Evolutionary conservation across 2,113 vertebrate genomes (phyloP).

Genomic region (Echinops telfairi): DNA sequence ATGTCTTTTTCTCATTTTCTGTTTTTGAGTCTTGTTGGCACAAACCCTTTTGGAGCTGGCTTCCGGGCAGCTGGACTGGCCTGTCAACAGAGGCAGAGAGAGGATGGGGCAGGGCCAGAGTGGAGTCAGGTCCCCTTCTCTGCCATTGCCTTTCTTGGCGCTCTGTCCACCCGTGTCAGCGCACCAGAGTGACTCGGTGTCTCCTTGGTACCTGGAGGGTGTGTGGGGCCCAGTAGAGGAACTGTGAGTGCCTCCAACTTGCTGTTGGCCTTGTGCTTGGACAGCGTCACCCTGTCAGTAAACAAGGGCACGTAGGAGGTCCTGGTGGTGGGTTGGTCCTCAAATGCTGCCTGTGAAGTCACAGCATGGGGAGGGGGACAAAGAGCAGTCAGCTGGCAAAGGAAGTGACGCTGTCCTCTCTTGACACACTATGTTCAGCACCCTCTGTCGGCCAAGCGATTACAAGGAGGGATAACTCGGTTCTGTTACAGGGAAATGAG

Average conservation of each 20-base stretch:
- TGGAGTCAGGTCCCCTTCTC: not conserved
- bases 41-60: not conserved
- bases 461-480: not conserved
- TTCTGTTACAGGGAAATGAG: not conserved
- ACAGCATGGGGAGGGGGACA: not conserved
- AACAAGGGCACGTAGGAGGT: slow-evolving; percentile 65
- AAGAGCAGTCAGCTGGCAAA: not conserved
- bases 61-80: slow-evolving; percentile 19
- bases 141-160: not conserved
- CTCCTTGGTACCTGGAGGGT: slow-evolving; percentile 64
- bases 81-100: slow-evolving; percentile 25
- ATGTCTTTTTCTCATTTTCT: not conserved
- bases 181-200: not conserved
- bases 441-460: not conserved
- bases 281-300: slow-evolving; percentile 65
- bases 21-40: slow-evolving; percentile 11
- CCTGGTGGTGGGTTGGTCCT: slow-evolving; percentile 58
- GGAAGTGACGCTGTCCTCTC: not conserved
- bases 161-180: not conserved
- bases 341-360: slow-evolving; percentile 48
- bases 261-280: slow-evolving; percentile 52
- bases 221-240: slow-evolving; percentile 58
- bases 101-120: not conserved
- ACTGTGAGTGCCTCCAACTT: slow-evolving; percentile 21
- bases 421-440: not conserved